phyloP scores from a whole-genome alignment of 2,113 vertebrate genomes.

The Takifugu flavidus region DNA sequence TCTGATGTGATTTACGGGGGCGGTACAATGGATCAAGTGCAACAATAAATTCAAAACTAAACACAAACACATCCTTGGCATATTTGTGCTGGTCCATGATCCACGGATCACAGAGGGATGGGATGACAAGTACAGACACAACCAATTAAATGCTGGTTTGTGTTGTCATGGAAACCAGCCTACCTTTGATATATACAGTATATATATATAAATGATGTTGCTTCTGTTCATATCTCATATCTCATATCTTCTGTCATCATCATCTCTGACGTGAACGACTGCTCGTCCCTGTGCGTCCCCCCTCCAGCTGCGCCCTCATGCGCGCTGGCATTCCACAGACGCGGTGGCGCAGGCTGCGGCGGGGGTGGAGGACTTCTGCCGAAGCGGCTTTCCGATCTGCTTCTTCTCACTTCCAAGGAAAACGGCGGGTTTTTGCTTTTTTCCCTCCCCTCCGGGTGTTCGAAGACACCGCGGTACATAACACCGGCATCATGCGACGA shows the following conservation, averaged over 20 bases:
- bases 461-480: conserved; percentile 34
- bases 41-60: not conserved
- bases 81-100: conserved; percentile 51
- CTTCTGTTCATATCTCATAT: conserved; percentile 54
- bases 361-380: conserved; percentile 54
- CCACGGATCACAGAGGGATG: conserved; percentile 42
- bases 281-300: conserved; percentile 37
- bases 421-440: conserved; percentile 38
- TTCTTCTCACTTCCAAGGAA: conserved; percentile 35
- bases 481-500: conserved; percentile 37
- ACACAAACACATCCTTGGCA: conserved; percentile 20
- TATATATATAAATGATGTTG: conserved; percentile 31
- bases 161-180: conserved; percentile 73
- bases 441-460: conserved; percentile 31
- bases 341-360: conserved; percentile 36
- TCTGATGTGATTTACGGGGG: no score
- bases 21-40: no score
- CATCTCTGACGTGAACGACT: not conserved
- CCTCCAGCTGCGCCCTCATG: conserved; percentile 60
- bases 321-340: conserved; percentile 48
- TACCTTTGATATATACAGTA: conserved; percentile 61
- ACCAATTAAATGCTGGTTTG: conserved; percentile 69
- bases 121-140: conserved; percentile 62
- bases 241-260: conserved; percentile 26
- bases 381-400: conserved; percentile 41